Percentiles rank a stretch among this genome's conserved stretches.
phyloP scores from a whole-genome alignment of 1,140 invertebrate genomes.

The Drosophila rhopaloa region DNA sequence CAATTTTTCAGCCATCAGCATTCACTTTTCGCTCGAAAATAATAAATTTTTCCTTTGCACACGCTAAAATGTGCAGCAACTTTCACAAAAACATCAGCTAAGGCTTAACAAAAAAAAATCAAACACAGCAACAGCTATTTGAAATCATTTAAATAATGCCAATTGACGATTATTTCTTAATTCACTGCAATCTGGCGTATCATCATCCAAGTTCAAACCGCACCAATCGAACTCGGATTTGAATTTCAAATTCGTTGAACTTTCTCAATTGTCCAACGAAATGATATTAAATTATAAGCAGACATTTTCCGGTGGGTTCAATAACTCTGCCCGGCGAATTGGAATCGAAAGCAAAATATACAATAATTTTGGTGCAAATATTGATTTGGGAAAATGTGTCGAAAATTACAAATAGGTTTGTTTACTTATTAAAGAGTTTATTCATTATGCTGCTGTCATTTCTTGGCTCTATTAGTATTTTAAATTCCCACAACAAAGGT shows the following conservation, averaged over 20 bases:
- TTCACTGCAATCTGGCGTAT: constrained; percentile 20
- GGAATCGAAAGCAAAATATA: constrained; percentile 63
- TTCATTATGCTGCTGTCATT: constrained; percentile 24
- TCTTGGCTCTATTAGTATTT: constrained; percentile 12
- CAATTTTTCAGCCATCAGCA: constrained; percentile 52
- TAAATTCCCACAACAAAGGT: constrained; percentile 33
- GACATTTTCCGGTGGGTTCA: constrained; percentile 58
- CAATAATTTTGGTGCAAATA: constrained; percentile 18
- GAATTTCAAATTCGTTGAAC: constrained; percentile 70
- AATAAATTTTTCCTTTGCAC: constrained; percentile 35
- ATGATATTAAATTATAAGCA: constrained; percentile 66
- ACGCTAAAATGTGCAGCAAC: constrained; percentile 63
- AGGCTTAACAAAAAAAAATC: constrained; percentile 18
- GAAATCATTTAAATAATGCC: constrained; percentile 67
- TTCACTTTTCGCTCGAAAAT: constrained; percentile 72
- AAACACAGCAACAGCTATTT: constrained; percentile 37
- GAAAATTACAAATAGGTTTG: constrained; percentile 21
- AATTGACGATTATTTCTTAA: constrained; percentile 61
- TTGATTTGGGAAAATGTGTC: constrained; percentile 17
- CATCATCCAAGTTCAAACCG: constrained; percentile 30
- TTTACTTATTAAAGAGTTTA: constrained; percentile 12
- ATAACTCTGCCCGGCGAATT: constrained; percentile 49
- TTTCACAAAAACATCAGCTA: constrained; percentile 51
- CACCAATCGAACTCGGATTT: constrained; percentile 44
- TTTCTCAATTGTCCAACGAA: constrained; percentile 69